Conservation (phyloP, 2,888 invertebrate genomes). For the Andrena bicolor region DNA sequence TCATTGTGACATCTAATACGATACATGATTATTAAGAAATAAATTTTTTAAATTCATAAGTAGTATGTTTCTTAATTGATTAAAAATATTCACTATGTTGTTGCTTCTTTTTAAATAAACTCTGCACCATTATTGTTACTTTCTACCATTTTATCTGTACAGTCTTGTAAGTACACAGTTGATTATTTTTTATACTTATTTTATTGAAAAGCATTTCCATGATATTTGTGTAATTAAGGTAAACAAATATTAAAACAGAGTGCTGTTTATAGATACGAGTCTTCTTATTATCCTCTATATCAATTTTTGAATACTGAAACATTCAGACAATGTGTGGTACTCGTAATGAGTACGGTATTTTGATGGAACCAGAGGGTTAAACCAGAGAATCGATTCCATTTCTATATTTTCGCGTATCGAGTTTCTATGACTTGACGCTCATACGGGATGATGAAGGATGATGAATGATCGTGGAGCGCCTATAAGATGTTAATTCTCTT, state of each 20-base stretch:
- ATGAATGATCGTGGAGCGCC: conserved; percentile 77
- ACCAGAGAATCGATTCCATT: conserved; percentile 7
- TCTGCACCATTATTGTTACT: too few relatives aligned
- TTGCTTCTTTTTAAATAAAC: conserved; percentile 2
- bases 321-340: conserved; percentile 26
- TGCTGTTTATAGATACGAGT: too few relatives aligned
- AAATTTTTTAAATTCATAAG: background rate
- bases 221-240: too few relatives aligned
- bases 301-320: conserved; percentile 7
- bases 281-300: background rate
- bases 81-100: background rate
- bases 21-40: background rate
- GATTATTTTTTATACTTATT: too few relatives aligned
- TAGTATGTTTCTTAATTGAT: background rate
- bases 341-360: conserved; percentile 1
- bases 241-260: too few relatives aligned
- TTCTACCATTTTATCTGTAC: too few relatives aligned
- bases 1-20: background rate
- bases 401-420: conserved; percentile 59
- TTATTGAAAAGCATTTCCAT: too few relatives aligned
- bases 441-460: conserved; percentile 74
- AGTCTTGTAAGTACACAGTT: too few relatives aligned
- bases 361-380: background rate
- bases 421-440: conserved; percentile 78
- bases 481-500: conserved; percentile 55